Percentiles rank a stretch among this genome's conserved stretches.
Evolutionary conservation across 2,797 vertebrate genomes (phyloP).

Genomic region (Falco novaeseelandiae): DNA sequence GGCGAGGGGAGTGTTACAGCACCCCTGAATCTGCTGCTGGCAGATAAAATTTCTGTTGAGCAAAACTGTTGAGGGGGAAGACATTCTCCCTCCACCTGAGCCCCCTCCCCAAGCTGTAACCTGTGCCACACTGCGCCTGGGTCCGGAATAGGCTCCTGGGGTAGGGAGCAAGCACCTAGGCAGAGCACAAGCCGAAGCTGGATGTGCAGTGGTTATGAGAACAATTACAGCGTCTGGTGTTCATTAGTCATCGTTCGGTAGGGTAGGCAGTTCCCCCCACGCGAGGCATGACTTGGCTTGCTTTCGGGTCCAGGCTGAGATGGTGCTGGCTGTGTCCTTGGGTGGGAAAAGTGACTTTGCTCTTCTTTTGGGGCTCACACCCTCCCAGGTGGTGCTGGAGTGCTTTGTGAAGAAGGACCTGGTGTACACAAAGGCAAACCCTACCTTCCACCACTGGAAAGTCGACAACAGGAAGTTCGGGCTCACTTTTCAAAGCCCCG

Average conservation of each 20-base stretch:
- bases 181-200: neutral
- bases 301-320: neutral
- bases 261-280: neutral
- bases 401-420: constrained; percentile 96
- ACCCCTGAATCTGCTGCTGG: neutral
- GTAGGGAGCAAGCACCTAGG: neutral
- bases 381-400: constrained; percentile 92
- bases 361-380: constrained; percentile 39
- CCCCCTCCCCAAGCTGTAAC: neutral
- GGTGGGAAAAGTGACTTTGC: constrained; percentile 47
- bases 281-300: neutral
- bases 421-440: constrained; percentile 96
- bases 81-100: neutral
- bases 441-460: constrained; percentile 98
- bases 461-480: constrained; percentile 95
- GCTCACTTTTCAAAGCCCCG: constrained; percentile 96
- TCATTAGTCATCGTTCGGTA: neutral
- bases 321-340: neutral
- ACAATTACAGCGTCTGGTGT: constrained; percentile 11
- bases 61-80: neutral
- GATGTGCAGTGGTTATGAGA: neutral
- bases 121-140: neutral
- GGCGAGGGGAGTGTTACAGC: neutral
- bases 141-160: neutral
- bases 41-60: neutral